Evolutionary conservation across 2,113 vertebrate species (phyloP).

Genomic region (Pseudolaguvia tuberculata): DNA sequence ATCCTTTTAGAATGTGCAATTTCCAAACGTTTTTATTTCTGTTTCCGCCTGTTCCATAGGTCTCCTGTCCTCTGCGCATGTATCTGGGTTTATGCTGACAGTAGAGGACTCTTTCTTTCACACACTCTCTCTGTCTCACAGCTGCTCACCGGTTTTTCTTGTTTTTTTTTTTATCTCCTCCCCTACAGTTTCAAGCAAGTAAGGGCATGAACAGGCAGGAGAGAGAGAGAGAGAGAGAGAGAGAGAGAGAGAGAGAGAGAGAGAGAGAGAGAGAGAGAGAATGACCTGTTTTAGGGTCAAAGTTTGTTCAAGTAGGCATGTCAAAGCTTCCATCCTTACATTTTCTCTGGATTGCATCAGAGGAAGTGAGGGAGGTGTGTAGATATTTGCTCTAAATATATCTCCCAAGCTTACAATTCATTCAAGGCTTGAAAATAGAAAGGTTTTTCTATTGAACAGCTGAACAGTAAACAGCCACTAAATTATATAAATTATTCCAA

Average conservation of each 20-base stretch:
- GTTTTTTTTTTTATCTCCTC: conserved; percentile 57
- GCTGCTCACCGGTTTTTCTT: conserved; percentile 67
- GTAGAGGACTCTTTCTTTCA: conserved; percentile 42
- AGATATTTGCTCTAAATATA: conserved; percentile 33
- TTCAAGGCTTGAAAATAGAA: conserved; percentile 32
- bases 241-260: conserved; percentile 22
- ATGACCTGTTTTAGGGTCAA: conserved; percentile 60
- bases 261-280: conserved; percentile 24
- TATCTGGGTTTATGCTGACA: conserved; percentile 36
- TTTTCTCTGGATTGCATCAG: conserved; percentile 22
- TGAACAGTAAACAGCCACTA: too few relatives aligned
- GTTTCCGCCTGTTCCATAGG: conserved; percentile 33
- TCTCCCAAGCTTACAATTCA: conserved; percentile 30
- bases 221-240: conserved; percentile 20
- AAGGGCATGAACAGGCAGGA: conserved; percentile 54
- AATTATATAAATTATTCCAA: too few relatives aligned
- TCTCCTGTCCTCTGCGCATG: conserved; percentile 34
- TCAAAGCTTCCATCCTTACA: conserved; percentile 35
- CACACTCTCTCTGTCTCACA: conserved; percentile 41
- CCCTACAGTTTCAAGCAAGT: conserved; percentile 59
- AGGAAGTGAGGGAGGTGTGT: neutral
- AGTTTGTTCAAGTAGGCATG: conserved; percentile 56
- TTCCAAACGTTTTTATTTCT: neutral
- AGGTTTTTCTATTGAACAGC: conserved; percentile 27
- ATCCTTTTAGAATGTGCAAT: neutral